Percentiles rank a stretch among this genome's conserved stretches.
phyloP scores from a whole-genome alignment of 2,888 invertebrate species.

The Agriopis leucophaearia region DNA sequence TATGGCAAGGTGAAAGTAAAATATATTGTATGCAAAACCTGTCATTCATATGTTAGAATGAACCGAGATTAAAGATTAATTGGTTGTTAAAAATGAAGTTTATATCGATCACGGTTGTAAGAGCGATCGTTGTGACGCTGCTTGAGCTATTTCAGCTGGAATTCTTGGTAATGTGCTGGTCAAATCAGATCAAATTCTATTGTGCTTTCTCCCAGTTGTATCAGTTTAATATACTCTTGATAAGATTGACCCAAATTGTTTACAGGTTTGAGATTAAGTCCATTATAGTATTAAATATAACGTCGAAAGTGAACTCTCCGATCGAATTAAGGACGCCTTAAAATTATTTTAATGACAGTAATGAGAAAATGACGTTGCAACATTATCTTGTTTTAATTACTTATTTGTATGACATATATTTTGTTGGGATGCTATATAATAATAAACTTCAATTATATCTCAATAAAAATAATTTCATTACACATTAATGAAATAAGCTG shows the following conservation, averaged over 20 bases:
- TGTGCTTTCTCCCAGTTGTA: conserved; percentile 40
- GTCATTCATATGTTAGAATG: conserved; percentile 48
- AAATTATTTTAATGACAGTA: conserved; percentile 39
- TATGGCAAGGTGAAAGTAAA: conserved; percentile 57
- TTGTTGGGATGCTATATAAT: conserved; percentile 4
- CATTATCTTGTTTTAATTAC: conserved; percentile 20
- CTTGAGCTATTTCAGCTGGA: conserved; percentile 24
- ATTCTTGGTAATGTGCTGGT: conserved; percentile 38
- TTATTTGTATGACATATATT: conserved; percentile 16
- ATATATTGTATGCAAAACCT: conserved; percentile 61
- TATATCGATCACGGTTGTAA: conserved; percentile 27
- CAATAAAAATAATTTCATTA: background rate
- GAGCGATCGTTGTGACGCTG: conserved; percentile 15
- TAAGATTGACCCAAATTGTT: conserved; percentile 54
- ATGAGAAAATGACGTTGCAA: conserved; percentile 23
- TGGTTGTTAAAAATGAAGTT: conserved; percentile 40
- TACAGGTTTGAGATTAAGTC: conserved; percentile 50
- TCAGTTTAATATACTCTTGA: conserved; percentile 47
- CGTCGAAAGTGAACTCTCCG: conserved; percentile 30
- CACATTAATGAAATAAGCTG: background rate
- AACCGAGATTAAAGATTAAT: conserved; percentile 47
- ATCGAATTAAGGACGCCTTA: conserved; percentile 42
- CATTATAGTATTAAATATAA: conserved; percentile 33
- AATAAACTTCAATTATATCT: background rate
- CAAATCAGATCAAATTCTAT: conserved; percentile 42